Base-by-base conservation (phyloP, 2,888 invertebrate genomes). In the Ophion ventricosus region DNA sequence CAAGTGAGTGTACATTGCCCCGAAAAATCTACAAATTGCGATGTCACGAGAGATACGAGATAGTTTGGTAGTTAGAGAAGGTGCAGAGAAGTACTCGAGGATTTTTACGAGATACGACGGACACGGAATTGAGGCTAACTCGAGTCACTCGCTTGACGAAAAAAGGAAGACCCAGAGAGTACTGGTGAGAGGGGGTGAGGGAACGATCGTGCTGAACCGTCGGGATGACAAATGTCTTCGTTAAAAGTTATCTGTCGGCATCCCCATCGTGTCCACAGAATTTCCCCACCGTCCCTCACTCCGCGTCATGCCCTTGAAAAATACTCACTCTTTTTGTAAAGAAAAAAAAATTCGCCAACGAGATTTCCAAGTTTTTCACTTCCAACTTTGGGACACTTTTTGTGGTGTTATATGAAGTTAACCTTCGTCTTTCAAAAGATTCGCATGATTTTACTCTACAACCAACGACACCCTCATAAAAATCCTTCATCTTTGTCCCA, bases 241-340 rank as follows among this genome's bases (percentile, higher is more conserved):
- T 85, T 83, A 80, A 83, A 85, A 85, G 57, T 80, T 83, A 72
- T 76, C 63, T 43, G 69, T 23, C 49, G 67, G 61, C 75, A 70
- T 56, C 61, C 67, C 26, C 54, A 25, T 40, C 43, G 74, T 67
- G 29, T 43, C 40, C 35, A 69, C 29, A 75, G 29, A 66, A 69
- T 64, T 57, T 75, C 49, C 69, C 5, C 11, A 43, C 23, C 69
- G 40, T 75, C 63, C 49, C 56, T 75, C 56, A 63, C 75, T 63
- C 54, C 26, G n/a, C n/a, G n/a, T n/a, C n/a, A n/a, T 14, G 59
- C 49, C 59, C 61, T 80, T 26, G 49, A 23, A 11, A 61, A 25
- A 49, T 61, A 69, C 63, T 64, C 64, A 49, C 63, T 61, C 63
- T 61, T 61, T 57, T 76, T 66, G 35, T 54, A 35, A 10, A 49